Base-by-base conservation (phyloP, 1,140 invertebrate species). In the Samia ricini region DNA sequence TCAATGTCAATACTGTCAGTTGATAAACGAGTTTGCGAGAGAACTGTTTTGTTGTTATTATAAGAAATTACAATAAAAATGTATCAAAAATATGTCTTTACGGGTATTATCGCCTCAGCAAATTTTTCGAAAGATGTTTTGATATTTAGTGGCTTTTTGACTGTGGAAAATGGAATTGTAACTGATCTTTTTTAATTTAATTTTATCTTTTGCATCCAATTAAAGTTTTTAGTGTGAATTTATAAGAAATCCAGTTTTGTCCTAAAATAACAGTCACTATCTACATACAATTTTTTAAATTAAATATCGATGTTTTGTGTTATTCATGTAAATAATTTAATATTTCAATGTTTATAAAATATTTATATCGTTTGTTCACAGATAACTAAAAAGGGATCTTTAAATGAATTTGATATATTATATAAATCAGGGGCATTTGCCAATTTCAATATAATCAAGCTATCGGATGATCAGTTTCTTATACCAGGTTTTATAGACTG, bases 401-500 rank as follows among this genome's bases (percentile, higher is more conserved):
- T 23, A 20, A 65, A 78, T 57, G 71, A 81, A 23, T 79, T 79
- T 23, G 60, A 78, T 22, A 50, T 63, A 18, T 64, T 79, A 24
- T 33, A 76, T 2, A 61, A 67, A 12, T 42, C 57, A 19, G 69
- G 77, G 22, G 29, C 58, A 55, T 74, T 79, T 42, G 64, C 62
- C 5, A 65, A 74, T 18, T 81, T 74, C 63, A 50, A 72, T 56
- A 70, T 83, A 24, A 79, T 83, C 36, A 64, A 68, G 10, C 70
- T 96, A 7, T 85, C 79, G 48, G 57, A 85, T 8, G 87, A 90
- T 58, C 93, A 97, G 88, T 95, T 98, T 81, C 74, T 98, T 4
- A 94, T 97, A 71, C 97, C 97, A 4, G 97, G 97, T 3, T 94
- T 98, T 64, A 92, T 98, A 4, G 97, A 98, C 82, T 95, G 95